phyloP scores from a whole-genome alignment of 2,113 vertebrate genomes.

The Rhipidura dahli region DNA sequence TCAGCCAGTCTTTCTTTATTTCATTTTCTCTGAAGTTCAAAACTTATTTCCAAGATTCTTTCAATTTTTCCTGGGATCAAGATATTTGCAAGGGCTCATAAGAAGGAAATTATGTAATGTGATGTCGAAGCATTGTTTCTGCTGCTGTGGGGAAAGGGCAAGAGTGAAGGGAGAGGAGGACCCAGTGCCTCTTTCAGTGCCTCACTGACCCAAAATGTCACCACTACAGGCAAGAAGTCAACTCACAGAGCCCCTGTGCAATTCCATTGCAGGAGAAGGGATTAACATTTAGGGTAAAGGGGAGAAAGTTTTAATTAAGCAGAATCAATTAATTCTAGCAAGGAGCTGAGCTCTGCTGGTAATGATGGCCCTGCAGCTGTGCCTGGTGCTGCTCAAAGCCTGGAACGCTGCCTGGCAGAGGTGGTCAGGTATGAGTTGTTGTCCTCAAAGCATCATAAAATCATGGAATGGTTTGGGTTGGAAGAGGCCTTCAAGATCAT shows the following conservation, averaged over 20 bases:
- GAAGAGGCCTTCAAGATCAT: not conserved
- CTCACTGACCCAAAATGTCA: not conserved
- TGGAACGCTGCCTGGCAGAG: fast-evolving
- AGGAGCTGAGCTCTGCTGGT: not conserved
- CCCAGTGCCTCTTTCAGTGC: not conserved
- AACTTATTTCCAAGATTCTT: not conserved
- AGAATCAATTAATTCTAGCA: not conserved
- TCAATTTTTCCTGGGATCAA: not conserved
- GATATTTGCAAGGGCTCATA: not conserved
- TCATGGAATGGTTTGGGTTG: too few relatives aligned
- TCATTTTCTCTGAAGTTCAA: not conserved
- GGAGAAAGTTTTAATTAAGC: not conserved
- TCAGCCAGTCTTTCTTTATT: not conserved
- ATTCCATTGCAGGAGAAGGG: not conserved
- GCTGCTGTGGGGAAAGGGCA: not conserved
- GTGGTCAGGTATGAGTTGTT: fast-evolving
- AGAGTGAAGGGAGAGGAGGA: not conserved
- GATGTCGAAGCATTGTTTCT: not conserved
- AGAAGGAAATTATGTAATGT: not conserved
- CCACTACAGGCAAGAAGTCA: not conserved
- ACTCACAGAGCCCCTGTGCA: not conserved
- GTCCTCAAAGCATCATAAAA: not conserved
- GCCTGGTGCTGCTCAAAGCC: not conserved
- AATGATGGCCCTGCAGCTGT: not conserved
- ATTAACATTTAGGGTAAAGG: not conserved